Evolutionary conservation across 37 sponge, comb jelly and placozoan genomes (phyloP).

Genomic region (Hormiphora californensis): DNA sequence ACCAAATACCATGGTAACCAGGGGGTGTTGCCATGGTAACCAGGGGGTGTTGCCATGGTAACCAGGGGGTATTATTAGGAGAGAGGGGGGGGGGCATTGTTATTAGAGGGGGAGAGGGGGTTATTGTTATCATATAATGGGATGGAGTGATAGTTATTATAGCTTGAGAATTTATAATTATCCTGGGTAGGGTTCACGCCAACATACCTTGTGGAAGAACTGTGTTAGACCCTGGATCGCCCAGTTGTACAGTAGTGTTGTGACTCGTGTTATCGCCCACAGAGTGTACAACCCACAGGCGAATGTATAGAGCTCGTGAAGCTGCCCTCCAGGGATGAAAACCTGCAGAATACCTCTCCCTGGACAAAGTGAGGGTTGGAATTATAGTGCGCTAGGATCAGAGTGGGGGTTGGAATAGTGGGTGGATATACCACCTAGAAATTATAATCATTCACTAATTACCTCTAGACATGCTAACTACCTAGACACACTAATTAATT

Average conservation of each 20-base stretch:
- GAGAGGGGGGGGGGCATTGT: too few relatives aligned
- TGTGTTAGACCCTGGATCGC: slow-evolving; percentile 7
- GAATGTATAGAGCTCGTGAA: slow-evolving; percentile 85
- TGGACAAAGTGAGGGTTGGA: slow-evolving; percentile 57
- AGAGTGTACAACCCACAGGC: slow-evolving; percentile 79
- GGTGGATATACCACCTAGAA: too few relatives aligned
- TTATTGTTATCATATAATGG: too few relatives aligned
- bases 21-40: too few relatives aligned
- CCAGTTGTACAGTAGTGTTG: slow-evolving; percentile 42
- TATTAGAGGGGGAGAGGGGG: too few relatives aligned
- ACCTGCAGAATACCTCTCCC: slow-evolving; percentile 68
- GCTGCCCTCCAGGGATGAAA: slow-evolving; percentile 57
- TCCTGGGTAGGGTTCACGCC: not conserved
- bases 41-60: too few relatives aligned
- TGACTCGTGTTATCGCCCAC: slow-evolving; percentile 60
- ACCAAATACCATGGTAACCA: too few relatives aligned
- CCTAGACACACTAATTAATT: not conserved
- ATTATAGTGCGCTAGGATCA: not conserved
- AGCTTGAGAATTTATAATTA: too few relatives aligned
- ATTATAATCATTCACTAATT: not conserved
- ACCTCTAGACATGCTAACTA: not conserved
- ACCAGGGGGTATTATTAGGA: too few relatives aligned
- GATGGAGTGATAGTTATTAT: too few relatives aligned
- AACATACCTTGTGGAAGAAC: slow-evolving; percentile 17
- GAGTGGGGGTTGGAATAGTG: not conserved